Evolutionary conservation across 64 coral and sea anemone species (phyloP).

Genomic region (Platygyra sinensis): DNA sequence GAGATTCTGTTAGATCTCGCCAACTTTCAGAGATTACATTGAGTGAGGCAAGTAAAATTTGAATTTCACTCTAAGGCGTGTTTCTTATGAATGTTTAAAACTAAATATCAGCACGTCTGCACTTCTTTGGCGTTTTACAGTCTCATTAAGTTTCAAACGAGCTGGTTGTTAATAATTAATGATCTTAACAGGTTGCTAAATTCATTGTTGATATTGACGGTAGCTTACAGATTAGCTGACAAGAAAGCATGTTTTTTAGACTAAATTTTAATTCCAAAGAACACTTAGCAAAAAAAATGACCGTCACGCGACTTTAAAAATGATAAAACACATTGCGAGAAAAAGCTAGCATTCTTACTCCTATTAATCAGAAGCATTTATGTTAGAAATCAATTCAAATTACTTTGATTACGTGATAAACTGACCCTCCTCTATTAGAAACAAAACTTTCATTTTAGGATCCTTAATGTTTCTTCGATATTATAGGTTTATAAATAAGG

Average conservation of each 20-base stretch:
- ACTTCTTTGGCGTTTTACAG: constrained; percentile 7
- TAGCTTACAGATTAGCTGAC: not conserved
- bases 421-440: not conserved
- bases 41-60: not conserved
- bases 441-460: not conserved
- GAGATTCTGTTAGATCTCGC: too few species aligned
- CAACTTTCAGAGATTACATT: not conserved
- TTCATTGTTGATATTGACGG: not conserved
- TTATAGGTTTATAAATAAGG: not conserved
- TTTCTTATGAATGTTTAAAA: constrained; percentile 5
- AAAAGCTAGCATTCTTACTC: not conserved
- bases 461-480: not conserved
- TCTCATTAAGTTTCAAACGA: constrained; percentile 1
- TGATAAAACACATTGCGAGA: not conserved
- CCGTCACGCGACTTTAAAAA: too few species aligned
- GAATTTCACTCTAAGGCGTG: not conserved
- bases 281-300: too few species aligned
- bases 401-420: not conserved
- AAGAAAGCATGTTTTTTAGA: not conserved
- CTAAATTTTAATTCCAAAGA: not conserved
- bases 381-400: not conserved
- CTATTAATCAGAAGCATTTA: not conserved
- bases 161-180: constrained; percentile 26
- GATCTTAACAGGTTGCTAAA: constrained; percentile 6
- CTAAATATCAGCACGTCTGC: not conserved